Percentiles rank a stretch among this genome's conserved stretches.
Evolutionary conservation across 2,113 vertebrate species (phyloP).

Genomic region (Balaeniceps rex): DNA sequence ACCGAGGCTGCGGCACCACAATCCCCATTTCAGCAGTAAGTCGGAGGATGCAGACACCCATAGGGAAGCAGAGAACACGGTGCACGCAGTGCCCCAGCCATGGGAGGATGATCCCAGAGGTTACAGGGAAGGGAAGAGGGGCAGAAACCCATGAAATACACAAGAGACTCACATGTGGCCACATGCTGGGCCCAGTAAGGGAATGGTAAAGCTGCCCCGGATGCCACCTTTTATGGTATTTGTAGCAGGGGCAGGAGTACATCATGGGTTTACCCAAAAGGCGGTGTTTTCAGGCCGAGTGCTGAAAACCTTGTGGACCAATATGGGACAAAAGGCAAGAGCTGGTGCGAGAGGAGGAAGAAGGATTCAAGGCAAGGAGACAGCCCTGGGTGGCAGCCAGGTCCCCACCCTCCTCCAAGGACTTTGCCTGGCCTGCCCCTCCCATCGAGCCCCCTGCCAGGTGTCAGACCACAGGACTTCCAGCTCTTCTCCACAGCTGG

Average conservation of each 20-base stretch:
- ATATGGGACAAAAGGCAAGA: background rate
- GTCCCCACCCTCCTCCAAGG: background rate
- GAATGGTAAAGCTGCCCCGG: background rate
- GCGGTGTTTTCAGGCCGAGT: background rate
- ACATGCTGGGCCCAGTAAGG: background rate
- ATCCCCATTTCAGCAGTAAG: background rate
- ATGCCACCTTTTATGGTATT: background rate
- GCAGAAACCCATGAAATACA: background rate
- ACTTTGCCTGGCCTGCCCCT: background rate
- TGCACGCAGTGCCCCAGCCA: accelerated
- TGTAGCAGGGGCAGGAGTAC: background rate
- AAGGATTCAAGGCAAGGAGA: background rate
- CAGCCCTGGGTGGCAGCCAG: background rate
- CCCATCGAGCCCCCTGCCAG: background rate
- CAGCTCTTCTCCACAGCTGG: background rate
- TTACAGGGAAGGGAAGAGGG: background rate
- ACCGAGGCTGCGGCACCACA: background rate
- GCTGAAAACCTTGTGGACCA: background rate
- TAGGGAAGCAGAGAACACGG: background rate
- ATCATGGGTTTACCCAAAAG: background rate
- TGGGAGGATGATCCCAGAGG: background rate
- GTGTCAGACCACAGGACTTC: background rate
- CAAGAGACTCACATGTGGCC: background rate
- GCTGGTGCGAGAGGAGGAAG: background rate
- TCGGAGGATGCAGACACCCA: background rate